Base-by-base conservation (phyloP, 2,113 vertebrate genomes). In the Embiotoca jacksoni region DNA sequence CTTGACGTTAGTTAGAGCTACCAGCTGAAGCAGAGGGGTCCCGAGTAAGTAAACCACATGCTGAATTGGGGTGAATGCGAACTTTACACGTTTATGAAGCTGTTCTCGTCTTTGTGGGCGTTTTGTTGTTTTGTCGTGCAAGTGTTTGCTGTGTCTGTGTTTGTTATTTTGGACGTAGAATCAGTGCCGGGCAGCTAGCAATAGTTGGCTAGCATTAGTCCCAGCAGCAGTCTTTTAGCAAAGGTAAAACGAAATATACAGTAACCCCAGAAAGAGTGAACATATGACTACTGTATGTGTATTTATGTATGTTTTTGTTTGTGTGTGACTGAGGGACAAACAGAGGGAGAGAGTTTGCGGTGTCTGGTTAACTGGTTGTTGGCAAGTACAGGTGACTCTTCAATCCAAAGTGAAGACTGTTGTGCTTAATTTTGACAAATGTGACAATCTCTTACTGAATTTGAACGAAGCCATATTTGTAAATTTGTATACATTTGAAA, bases 31-130 rank as follows among this genome's bases (percentile, higher is more conserved):
- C 72, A 33, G 50, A 33, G 1, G 7, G 10, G n/a, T 63, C 13
- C 16, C 3, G 23, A 13, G 65, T 68, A 55, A 55, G 65, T 54
- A 32, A 67, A 80, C 37, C 83, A 63, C 80, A 83, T 85, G 84
- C 39, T 41, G 41, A 52, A 53, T 1, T 54, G 44, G 56, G 56
- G 52, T 72, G 30, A 69, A 44, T 33, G 10, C 3, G 32, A 15
- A 50, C 50, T 33, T 23, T 1, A 4, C 8, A 6, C 2, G 13
- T 64, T 52, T 13, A 2, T 52, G 3, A 7, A 15, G 15, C 31
- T 53, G 13, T 6, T 47, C 1, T 4, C 3, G 16, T 15, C 9
- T 23, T 36, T 39, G 4, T 60, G 8, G 39, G 44, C 7, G 4
- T 32, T 5, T 15, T 9, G 16, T 23, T 10, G 5, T 37, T 15